phyloP scores from a whole-genome alignment of 2,888 invertebrate species.

The Thymelicus lineola region DNA sequence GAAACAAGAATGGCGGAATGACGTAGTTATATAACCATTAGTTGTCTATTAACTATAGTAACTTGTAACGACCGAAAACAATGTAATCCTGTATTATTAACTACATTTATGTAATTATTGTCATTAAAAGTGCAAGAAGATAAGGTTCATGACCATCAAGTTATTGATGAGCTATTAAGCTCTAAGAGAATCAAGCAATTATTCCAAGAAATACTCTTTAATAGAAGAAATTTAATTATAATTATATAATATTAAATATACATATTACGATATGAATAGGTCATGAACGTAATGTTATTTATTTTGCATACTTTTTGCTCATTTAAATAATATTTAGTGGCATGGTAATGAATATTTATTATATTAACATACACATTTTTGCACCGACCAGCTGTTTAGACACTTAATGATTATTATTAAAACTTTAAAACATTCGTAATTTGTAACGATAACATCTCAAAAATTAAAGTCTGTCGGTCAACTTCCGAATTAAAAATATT shows the following conservation, averaged over 20 bases:
- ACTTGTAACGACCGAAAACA: conserved; percentile 1
- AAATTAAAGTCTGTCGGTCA: no score
- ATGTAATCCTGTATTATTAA: no score
- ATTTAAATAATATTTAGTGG: background rate
- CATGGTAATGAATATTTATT: background rate
- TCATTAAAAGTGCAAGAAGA: conserved; percentile 40
- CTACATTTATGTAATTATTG: conserved; percentile 2
- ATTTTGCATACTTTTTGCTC: background rate
- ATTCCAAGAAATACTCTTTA: no score
- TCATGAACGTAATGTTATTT: background rate
- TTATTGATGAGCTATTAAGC: no score
- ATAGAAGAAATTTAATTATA: background rate
- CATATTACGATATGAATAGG: conserved; percentile 2
- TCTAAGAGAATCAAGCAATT: no score
- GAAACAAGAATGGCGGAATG: background rate
- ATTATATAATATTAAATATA: background rate
- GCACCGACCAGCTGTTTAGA: background rate
- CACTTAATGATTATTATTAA: background rate
- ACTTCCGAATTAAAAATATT: no score
- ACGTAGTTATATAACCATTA: background rate
- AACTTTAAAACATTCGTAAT: no score
- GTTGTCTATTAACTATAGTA: background rate
- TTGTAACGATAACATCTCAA: no score
- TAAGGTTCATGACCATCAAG: conserved; percentile 54
- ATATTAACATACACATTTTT: background rate